A percentile compares a stretch with the other conserved stretches of the same genome.
These are phyloP conservation scores for Eumeta japonica DNA, from an alignment of 1,140 invertebrate species.

Conservation along the genomic window DNA sequence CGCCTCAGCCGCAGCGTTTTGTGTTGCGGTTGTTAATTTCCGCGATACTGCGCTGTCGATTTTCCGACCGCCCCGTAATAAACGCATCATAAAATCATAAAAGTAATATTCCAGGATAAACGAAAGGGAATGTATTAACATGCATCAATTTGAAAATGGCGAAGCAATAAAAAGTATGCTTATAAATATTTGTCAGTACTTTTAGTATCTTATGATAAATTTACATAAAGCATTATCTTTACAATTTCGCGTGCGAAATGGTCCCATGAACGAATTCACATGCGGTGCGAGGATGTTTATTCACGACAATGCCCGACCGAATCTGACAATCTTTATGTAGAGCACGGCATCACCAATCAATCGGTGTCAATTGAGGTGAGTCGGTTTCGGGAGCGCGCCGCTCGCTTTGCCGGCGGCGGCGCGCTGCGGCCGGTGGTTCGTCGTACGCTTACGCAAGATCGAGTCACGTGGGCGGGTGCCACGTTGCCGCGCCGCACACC, in stretches of 20 bases:
- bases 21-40: too few species aligned
- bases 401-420: conserved; percentile 16
- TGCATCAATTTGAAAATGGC: too few species aligned
- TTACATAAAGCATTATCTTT: background rate
- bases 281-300: background rate
- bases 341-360: conserved; percentile 14
- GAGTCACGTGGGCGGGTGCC: conserved; percentile 44
- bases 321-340: conserved; percentile 4
- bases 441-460: conserved; percentile 51
- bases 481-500: conserved; percentile 40
- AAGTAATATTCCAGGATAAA: too few species aligned
- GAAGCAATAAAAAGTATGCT: too few species aligned
- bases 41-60: too few species aligned
- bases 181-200: too few species aligned
- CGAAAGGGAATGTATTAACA: too few species aligned
- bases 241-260: background rate
- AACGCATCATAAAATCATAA: background rate
- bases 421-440: conserved; percentile 28
- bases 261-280: background rate
- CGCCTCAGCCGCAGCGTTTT: too few species aligned
- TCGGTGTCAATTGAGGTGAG: conserved; percentile 18
- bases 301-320: background rate
- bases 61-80: background rate
- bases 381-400: background rate
- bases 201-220: background rate